phyloP scores from a whole-genome alignment of 1,140 invertebrate genomes.

The Macrotrachela quadricornifera region DNA sequence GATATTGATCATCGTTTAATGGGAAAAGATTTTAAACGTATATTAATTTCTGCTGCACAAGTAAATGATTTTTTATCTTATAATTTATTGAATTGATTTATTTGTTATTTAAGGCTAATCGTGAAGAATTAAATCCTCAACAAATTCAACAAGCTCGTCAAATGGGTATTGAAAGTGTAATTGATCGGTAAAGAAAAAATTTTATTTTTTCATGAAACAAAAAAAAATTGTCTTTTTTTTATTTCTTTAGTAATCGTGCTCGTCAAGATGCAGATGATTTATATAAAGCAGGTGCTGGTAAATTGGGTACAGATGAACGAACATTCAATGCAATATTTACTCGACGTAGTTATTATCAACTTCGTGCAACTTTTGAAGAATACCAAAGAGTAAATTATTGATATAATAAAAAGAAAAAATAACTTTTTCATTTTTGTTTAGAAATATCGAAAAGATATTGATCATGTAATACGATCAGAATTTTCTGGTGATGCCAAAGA shows the following conservation, averaged over 20 bases:
- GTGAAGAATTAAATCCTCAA: background rate
- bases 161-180: background rate
- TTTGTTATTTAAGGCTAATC: background rate
- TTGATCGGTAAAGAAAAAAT: background rate
- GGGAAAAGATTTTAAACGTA: slow-evolving; percentile 13
- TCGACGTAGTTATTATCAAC: slow-evolving; percentile 43
- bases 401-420: no score
- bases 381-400: slow-evolving; percentile 39
- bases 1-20: slow-evolving; percentile 14
- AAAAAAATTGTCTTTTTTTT: no score
- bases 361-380: slow-evolving; percentile 43
- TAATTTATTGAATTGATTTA: no score
- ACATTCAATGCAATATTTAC: slow-evolving; percentile 46
- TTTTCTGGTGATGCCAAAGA: slow-evolving; percentile 8
- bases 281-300: slow-evolving; percentile 35
- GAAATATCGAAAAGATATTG: background rate
- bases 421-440: no score
- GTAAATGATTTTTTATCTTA: slow-evolving; percentile 10
- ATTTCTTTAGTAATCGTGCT: background rate
- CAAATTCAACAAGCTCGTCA: background rate
- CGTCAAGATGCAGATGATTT: background rate
- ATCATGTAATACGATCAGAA: slow-evolving; percentile 2
- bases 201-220: no score
- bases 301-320: slow-evolving; percentile 48
- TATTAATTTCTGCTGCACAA: slow-evolving; percentile 23